Percentiles rank a stretch among this genome's conserved stretches.
Conservation (phyloP, 1,140 invertebrate species). For the Macrostomum lignano region DNA sequence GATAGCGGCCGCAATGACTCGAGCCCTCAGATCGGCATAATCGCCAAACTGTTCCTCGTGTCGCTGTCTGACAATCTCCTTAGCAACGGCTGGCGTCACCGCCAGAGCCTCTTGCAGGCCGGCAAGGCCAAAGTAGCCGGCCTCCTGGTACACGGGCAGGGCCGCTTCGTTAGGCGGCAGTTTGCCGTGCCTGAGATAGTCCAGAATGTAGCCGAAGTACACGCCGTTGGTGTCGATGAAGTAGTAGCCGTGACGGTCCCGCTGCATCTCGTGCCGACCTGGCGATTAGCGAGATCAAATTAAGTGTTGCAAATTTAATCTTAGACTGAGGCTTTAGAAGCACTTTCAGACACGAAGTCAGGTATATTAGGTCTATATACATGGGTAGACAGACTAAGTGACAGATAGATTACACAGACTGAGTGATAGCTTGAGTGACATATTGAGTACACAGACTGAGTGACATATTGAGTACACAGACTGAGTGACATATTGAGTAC, state of each 20-base stretch:
- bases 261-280: conserved; percentile 18
- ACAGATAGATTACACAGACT: too few species aligned
- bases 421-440: too few species aligned
- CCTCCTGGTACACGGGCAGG: conserved; percentile 13
- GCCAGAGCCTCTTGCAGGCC: conserved; percentile 13
- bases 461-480: too few species aligned
- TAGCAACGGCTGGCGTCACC: conserved; percentile 10
- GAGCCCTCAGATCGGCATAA: not conserved
- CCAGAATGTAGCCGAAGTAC: conserved; percentile 15
- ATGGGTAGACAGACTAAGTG: too few species aligned
- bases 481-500: too few species aligned
- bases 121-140: conserved; percentile 16
- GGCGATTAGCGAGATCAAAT: too few species aligned
- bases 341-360: too few species aligned
- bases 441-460: too few species aligned
- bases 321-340: too few species aligned
- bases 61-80: not conserved
- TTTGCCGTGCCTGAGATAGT: conserved; percentile 15
- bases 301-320: too few species aligned
- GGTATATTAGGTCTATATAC: too few species aligned
- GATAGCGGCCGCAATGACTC: not conserved
- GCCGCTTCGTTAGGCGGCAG: conserved; percentile 13
- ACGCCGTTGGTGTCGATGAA: conserved; percentile 18
- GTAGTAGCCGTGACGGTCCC: conserved; percentile 17
- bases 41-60: not conserved